A percentile compares a stretch with the other conserved stretches of the same genome.
These are phyloP conservation scores for Sarcophaga variegata DNA, from an alignment of 2,888 invertebrate genomes.

Conservation along the genomic window DNA sequence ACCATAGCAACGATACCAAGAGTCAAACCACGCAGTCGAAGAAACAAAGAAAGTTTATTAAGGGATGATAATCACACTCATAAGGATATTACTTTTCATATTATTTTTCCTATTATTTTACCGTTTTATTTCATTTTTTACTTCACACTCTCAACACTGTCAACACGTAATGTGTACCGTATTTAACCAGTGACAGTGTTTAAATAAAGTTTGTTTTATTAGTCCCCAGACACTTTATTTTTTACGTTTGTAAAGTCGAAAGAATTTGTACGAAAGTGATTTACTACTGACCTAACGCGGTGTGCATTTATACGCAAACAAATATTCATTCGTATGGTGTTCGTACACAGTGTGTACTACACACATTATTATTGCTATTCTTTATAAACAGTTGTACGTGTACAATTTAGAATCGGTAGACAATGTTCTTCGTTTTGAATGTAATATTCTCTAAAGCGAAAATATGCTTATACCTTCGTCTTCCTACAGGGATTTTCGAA, in stretches of 20 bases:
- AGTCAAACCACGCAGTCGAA: background rate
- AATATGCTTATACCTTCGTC: no score
- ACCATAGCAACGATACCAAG: background rate
- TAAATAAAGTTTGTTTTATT: conserved; percentile 77
- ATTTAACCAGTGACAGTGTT: conserved; percentile 74
- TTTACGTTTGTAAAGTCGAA: conserved; percentile 68
- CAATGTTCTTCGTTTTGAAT: no score
- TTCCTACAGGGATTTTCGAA: no score
- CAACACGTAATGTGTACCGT: conserved; percentile 64
- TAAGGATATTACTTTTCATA: conserved; percentile 24
- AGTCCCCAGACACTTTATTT: conserved; percentile 77
- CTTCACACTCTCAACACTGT: conserved; percentile 14
- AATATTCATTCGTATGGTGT: no score
- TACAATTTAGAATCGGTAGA: no score
- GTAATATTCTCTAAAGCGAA: no score
- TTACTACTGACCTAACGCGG: conserved; percentile 70
- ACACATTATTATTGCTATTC: no score
- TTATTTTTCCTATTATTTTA: conserved; percentile 12
- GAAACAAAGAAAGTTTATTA: conserved; percentile 22
- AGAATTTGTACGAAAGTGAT: conserved; percentile 63
- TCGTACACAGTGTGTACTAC: no score
- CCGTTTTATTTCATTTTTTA: no score
- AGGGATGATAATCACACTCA: conserved; percentile 26
- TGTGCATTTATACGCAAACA: conserved; percentile 17
- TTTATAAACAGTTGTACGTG: no score